Evolutionary conservation across 1,140 invertebrate species (phyloP), one percentile per base, ranked within the genome.

Genomic region (Aplysia californica): DNA sequence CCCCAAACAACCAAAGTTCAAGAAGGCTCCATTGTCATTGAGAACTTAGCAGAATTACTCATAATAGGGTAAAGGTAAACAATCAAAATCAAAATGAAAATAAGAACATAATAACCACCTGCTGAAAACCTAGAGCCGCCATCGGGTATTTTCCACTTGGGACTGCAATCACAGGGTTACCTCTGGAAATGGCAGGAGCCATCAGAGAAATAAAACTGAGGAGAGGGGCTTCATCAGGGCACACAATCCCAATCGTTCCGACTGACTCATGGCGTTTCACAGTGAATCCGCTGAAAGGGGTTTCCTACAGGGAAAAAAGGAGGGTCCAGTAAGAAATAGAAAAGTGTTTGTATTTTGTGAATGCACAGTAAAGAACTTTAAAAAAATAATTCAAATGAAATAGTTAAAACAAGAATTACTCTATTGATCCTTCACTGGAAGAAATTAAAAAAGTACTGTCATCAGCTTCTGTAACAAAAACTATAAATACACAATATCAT

Each of bases 221-320:
- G 4, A 92, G 81, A 29, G 91, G 89, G 41, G 79, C 83, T 20
- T 86, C 72, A 74, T 91, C 88, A n/a, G 91, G 89, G 81, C 91
- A 91, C 29, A 89, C 87, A 67, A 91, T 89, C 18, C 89, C 91
- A 59, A 92, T 87, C n/a, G 92, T 88, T 44, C 91, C 91, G 18
- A 91, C 75, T 26, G 91, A 88, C 75, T 91, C 89, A 81, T 90
- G 86, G 6, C 89, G 77, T 77, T 90, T 86, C 23, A 90, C 82
- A 35, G 91, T 91, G 26, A 84, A 84, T 23, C 90, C 90, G 82
- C 90, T 90, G 21, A 90, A 75, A n/a, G 86, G 87, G 0, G 90
- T 91, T 76, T 92, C 91, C 89, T 90, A n/a, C n/a, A n/a, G n/a
- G n/a, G n/a, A n/a, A n/a, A n/a, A n/a, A n/a, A n/a, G n/a, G n/a